Base-by-base conservation (phyloP, 1,140 invertebrate genomes). In the Drosophila persimilis region DNA sequence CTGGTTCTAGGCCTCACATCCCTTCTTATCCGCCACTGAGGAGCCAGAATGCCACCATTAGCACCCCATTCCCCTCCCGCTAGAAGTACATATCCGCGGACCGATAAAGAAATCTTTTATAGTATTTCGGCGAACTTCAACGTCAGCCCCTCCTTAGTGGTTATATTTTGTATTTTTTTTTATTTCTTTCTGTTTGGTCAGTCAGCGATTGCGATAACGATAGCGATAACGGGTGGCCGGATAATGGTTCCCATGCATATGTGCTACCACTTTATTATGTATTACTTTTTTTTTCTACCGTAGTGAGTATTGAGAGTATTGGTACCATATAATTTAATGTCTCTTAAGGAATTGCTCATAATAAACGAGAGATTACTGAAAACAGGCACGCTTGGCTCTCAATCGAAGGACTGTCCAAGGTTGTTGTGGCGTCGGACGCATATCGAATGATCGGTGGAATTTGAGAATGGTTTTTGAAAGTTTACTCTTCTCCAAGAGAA, bases 281-380 rank as follows among this genome's bases (percentile, higher is more conserved):
- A 39, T 39, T 35, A 11, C 35, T 43, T 62, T 50, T 15, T 45
- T 41, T 46, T n/a, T 44, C 17, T 67, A 11, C n/a, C 20, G 26
- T 41, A 41, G 29, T 59, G 13, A 17, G 39, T 44, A 50, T 17
- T 43, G 24, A 3, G 9, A 15, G 67, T 53, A 41, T 48, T 39
- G 35, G 47, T 74, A 52, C 61, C 70, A 74, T 65, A 65, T 65
- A 71, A 71, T 53, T 60, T 53, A 71, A 71, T 65, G 48, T 74
- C 44, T 66, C 31, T 17, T 46, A 47, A 56, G 70, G 53, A 70
- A 70, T 70, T 70, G 64, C 64, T 57, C 13, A 69, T 57, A 70
- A 70, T 69, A 70, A 70, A 69, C 26, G 11, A 43, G 11, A 43
- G 66, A 69, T 69, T 69, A 39, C 44, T 39, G 35, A 39, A 13